Percentiles rank a stretch among this genome's conserved stretches.
Conservation (phyloP, 2,113 vertebrate genomes). For the Anguilla japonica region DNA sequence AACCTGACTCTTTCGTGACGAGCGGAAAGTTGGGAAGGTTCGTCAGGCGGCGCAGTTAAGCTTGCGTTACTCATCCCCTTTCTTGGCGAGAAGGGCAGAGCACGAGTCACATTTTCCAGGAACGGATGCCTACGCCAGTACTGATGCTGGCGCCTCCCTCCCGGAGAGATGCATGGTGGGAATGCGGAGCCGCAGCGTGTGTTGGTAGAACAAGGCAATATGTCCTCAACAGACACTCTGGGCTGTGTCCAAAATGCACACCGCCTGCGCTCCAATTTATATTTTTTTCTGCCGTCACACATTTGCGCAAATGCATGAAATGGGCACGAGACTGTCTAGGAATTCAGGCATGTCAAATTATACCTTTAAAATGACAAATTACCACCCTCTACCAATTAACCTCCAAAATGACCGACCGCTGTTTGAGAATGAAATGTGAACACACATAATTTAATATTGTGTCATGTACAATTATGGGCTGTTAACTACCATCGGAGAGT, state of each 20-base stretch:
- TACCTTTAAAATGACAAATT: constrained; percentile 51
- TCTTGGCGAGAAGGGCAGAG: constrained; percentile 55
- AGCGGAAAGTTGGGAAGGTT: constrained; percentile 43
- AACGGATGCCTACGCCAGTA: constrained; percentile 43
- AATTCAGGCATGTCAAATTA: constrained; percentile 44
- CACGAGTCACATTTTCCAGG: constrained; percentile 63
- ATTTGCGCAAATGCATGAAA: neutral
- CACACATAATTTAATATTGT: constrained; percentile 52
- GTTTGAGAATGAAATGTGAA: constrained; percentile 47
- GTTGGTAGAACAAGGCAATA: constrained; percentile 41
- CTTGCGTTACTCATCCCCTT: constrained; percentile 66
- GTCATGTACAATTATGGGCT: constrained; percentile 59
- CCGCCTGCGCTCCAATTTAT: neutral
- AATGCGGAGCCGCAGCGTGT: constrained; percentile 40
- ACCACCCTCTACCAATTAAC: constrained; percentile 53
- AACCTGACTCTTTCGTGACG: constrained; percentile 38
- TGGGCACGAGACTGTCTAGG: constrained; percentile 36
- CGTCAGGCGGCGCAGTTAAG: constrained; percentile 58
- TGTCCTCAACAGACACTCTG: constrained; percentile 30
- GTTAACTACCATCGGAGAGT: constrained; percentile 48
- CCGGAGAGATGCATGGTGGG: constrained; percentile 28
- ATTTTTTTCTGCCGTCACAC: neutral
- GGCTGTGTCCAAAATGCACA: neutral
- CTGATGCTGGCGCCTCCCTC: constrained; percentile 48
- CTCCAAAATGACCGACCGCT: constrained; percentile 37